Evolutionary conservation across 2,113 vertebrate species (phyloP).

Genomic region (Telmatochromis bifrenatus): DNA sequence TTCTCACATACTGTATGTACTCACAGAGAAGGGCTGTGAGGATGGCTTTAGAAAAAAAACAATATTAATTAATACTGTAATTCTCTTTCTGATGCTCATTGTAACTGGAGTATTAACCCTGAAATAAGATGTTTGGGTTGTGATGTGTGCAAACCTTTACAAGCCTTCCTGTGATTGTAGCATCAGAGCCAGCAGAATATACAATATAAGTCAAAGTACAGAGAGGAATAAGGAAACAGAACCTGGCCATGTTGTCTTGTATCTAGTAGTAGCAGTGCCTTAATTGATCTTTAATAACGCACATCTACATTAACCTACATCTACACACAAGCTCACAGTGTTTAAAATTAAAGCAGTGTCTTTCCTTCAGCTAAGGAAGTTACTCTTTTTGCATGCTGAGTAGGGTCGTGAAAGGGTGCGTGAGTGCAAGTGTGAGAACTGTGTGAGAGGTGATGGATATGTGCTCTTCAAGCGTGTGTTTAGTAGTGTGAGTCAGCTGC

Average conservation of each 20-base stretch:
- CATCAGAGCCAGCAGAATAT: neutral
- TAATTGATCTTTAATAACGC: neutral
- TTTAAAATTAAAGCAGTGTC: conserved; percentile 16
- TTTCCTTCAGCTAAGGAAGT: conserved; percentile 35
- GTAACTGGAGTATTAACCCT: neutral
- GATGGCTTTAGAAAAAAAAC: neutral
- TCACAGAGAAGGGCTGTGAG: neutral
- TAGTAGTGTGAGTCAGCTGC: neutral
- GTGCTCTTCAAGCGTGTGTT: neutral
- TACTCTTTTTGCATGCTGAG: conserved; percentile 42
- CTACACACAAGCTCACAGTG: neutral
- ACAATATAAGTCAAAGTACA: neutral
- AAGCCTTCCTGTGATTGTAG: neutral
- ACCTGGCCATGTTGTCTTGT: neutral
- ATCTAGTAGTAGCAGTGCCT: neutral
- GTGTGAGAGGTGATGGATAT: neutral
- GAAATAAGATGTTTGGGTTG: neutral
- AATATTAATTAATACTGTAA: neutral
- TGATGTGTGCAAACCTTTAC: neutral
- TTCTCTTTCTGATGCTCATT: neutral
- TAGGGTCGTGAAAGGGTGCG: conserved; percentile 23
- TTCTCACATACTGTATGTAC: neutral
- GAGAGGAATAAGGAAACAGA: neutral
- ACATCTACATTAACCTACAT: neutral
- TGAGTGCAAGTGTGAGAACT: conserved; percentile 21